These are phyloP conservation scores for Heterocephalus glaber DNA, from an alignment of 2,113 vertebrate species.

Conservation along the genomic window DNA sequence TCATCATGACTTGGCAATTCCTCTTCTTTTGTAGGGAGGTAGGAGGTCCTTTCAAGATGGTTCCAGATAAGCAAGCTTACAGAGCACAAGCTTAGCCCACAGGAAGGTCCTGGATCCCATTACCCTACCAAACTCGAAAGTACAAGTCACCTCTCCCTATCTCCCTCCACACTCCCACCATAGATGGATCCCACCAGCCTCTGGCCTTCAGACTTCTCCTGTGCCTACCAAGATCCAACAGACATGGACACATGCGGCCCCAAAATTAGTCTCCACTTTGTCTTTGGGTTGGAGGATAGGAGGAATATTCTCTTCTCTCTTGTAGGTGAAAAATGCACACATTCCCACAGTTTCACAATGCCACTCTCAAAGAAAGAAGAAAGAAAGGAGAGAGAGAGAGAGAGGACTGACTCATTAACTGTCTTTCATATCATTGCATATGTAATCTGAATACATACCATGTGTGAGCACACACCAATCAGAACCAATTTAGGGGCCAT, in stretches of 20 bases:
- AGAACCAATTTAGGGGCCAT: not conserved
- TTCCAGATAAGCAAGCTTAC: not conserved
- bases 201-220: not conserved
- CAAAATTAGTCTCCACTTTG: not conserved
- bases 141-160: too few relatives aligned
- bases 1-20: not conserved
- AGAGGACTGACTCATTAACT: not conserved
- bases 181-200: not conserved
- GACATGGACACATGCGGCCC: not conserved
- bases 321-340: not conserved
- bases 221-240: not conserved
- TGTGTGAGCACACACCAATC: not conserved
- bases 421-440: not conserved
- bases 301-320: not conserved
- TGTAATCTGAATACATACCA: not conserved
- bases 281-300: not conserved
- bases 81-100: not conserved
- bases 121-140: not conserved
- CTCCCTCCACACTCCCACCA: not conserved
- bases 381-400: not conserved
- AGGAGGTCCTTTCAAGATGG: not conserved
- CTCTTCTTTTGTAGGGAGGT: not conserved
- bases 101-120: not conserved
- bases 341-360: not conserved
- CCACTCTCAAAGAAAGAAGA: not conserved